Percentiles rank a stretch among this genome's conserved stretches.
These are phyloP conservation scores for Triplophysa siluroides DNA, from an alignment of 2,113 vertebrate genomes.

Conservation along the genomic window DNA sequence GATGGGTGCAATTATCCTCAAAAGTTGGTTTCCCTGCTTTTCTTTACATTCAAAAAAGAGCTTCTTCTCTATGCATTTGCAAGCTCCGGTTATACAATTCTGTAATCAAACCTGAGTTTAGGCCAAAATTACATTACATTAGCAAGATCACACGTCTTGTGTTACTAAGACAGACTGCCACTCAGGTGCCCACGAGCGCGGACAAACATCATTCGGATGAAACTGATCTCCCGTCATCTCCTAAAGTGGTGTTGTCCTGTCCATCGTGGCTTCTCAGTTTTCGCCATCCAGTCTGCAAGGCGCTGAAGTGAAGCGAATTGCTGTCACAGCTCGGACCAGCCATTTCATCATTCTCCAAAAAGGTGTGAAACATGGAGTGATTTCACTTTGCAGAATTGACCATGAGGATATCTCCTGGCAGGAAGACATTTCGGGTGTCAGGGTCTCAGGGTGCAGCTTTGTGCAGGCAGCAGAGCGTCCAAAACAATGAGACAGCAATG, in stretches of 20 bases:
- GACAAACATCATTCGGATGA: slow-evolving; percentile 53
- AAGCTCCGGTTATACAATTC: not conserved
- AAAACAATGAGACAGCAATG: slow-evolving; percentile 19
- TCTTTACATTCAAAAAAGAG: not conserved
- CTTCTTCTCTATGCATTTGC: slow-evolving; percentile 13
- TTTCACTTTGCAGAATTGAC: slow-evolving; percentile 40
- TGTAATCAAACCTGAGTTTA: not conserved
- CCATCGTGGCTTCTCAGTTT: not conserved
- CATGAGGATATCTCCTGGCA: slow-evolving; percentile 20
- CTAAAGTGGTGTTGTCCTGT: slow-evolving; percentile 36
- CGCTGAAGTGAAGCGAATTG: slow-evolving; percentile 41
- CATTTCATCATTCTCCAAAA: slow-evolving; percentile 40
- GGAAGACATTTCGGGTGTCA: slow-evolving; percentile 36
- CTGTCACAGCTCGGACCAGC: slow-evolving; percentile 36
- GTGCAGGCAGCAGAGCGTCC: slow-evolving; percentile 10
- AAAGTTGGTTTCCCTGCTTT: slow-evolving; percentile 11
- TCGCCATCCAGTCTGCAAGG: not conserved
- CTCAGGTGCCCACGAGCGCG: slow-evolving; percentile 13
- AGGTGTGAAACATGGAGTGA: slow-evolving; percentile 47
- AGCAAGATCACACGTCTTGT: slow-evolving; percentile 6
- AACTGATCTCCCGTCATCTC: slow-evolving; percentile 52
- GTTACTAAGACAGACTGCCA: not conserved
- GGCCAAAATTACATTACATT: not conserved
- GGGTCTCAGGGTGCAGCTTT: slow-evolving; percentile 5
- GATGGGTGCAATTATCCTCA: slow-evolving; percentile 43